Evolutionary conservation across 2,888 invertebrate genomes (phyloP).

Genomic region (Ochropleura plecta): DNA sequence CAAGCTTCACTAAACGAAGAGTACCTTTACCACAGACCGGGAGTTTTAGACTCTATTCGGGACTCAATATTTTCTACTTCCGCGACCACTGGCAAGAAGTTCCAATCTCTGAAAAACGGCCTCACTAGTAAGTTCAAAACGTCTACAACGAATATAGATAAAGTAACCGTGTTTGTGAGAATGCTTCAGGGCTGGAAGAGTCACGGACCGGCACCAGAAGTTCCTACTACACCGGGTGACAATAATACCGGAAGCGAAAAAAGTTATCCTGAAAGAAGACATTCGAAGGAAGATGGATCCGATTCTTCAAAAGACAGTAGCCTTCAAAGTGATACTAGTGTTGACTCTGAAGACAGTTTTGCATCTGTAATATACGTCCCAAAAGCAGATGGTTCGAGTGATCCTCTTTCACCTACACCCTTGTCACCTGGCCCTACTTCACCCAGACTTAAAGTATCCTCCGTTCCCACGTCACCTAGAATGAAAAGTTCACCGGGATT

Average conservation of each 20-base stretch:
- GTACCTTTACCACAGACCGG: slow-evolving; percentile 93
- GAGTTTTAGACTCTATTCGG: slow-evolving; percentile 92
- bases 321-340: slow-evolving; percentile 97
- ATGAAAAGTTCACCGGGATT: slow-evolving; percentile 93
- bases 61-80: slow-evolving; percentile 94
- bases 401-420: slow-evolving; percentile 91
- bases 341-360: slow-evolving; percentile 98
- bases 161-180: slow-evolving; percentile 95
- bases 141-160: slow-evolving; percentile 95
- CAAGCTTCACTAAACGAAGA: slow-evolving; percentile 97
- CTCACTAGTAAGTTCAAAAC: slow-evolving; percentile 96
- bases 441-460: slow-evolving; percentile 92
- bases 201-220: slow-evolving; percentile 88
- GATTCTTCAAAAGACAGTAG: slow-evolving; percentile 97
- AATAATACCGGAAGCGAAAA: slow-evolving; percentile 86
- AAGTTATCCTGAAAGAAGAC: slow-evolving; percentile 92
- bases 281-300: slow-evolving; percentile 96
- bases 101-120: slow-evolving; percentile 94
- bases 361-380: slow-evolving; percentile 98
- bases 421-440: slow-evolving; percentile 92
- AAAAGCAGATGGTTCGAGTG: slow-evolving; percentile 92
- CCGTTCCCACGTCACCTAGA: slow-evolving; percentile 94
- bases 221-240: slow-evolving; percentile 86
- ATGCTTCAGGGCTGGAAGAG: slow-evolving; percentile 96
- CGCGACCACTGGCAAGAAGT: slow-evolving; percentile 93